These are phyloP conservation scores for Periophthalmodon schlosseri DNA, from an alignment of 2,113 vertebrate species.

Conservation along the genomic window DNA sequence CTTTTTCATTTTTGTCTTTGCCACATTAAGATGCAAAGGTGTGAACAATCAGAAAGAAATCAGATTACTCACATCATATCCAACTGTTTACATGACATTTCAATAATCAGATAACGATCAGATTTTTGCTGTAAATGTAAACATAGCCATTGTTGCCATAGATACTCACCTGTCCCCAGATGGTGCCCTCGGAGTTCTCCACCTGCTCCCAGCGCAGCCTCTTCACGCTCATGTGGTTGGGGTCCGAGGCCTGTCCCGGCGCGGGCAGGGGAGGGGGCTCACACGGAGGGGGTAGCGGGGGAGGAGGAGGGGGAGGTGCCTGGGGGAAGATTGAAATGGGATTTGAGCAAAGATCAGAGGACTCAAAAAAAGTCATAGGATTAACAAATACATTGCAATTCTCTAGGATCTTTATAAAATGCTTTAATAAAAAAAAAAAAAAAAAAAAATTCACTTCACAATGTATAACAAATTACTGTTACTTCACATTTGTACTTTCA, in stretches of 20 bases:
- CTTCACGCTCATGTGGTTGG: slow-evolving; percentile 97
- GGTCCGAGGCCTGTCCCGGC: slow-evolving; percentile 77
- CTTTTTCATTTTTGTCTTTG: no score
- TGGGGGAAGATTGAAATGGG: slow-evolving; percentile 23
- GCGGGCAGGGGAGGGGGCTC: slow-evolving; percentile 77
- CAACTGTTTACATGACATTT: no score
- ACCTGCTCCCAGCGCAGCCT: slow-evolving; percentile 98
- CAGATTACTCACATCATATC: no score
- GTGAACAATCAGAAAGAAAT: no score
- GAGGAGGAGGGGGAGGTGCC: slow-evolving; percentile 75
- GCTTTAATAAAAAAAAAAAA: no score
- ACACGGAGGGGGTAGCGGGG: slow-evolving; percentile 78
- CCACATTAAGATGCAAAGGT: no score
- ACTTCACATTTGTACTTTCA: no score
- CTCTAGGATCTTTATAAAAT: not conserved
- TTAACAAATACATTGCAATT: not conserved
- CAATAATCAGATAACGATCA: no score
- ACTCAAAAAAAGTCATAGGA: not conserved
- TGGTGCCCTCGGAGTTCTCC: slow-evolving; percentile 97
- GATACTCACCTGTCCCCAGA: slow-evolving; percentile 92
- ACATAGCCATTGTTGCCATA: not conserved
- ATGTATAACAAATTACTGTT: no score
- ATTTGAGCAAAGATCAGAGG: not conserved
- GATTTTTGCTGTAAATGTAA: no score
- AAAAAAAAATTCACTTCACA: no score